A percentile compares a stretch with the other conserved stretches of the same genome.
phyloP scores from a whole-genome alignment of 2,797 vertebrate genomes.

The Geotrypetes seraphini region DNA sequence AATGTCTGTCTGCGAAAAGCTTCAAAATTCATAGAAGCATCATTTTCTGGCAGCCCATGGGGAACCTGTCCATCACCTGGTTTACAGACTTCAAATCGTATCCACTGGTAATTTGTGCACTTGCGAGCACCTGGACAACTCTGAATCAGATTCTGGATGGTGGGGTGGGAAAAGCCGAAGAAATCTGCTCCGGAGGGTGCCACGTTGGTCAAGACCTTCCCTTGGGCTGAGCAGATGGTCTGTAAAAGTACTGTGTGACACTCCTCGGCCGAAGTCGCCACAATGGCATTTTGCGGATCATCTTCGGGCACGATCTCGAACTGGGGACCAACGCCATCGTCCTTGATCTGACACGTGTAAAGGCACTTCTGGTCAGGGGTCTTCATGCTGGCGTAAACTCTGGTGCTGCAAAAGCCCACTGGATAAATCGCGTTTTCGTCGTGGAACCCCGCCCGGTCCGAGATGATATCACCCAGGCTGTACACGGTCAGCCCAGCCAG shows the following conservation, averaged over 20 bases:
- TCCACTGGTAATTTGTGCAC: constrained; percentile 78
- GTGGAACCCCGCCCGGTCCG: constrained; percentile 70
- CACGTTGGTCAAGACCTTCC: constrained; percentile 43
- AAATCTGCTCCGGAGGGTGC: constrained; percentile 74
- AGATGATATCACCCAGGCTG: constrained; percentile 83
- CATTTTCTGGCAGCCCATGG: constrained; percentile 58
- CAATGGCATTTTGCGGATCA: constrained; percentile 75
- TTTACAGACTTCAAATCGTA: constrained; percentile 77
- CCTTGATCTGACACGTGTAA: constrained; percentile 86
- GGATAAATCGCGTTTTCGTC: constrained; percentile 77
- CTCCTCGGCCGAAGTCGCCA: constrained; percentile 60
- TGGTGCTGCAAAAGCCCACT: constrained; percentile 80
- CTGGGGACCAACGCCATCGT: constrained; percentile 69
- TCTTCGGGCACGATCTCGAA: constrained; percentile 88
- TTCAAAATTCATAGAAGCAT: constrained; percentile 67
- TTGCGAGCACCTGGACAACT: constrained; percentile 81
- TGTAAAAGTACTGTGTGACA: constrained; percentile 75
- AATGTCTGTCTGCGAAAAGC: constrained; percentile 64
- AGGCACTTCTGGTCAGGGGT: constrained; percentile 71
- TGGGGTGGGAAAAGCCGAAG: constrained; percentile 81
- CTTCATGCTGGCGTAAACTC: constrained; percentile 72
- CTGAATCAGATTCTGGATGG: constrained; percentile 83
- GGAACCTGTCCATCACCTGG: constrained; percentile 55
- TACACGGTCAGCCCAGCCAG: constrained; percentile 78
- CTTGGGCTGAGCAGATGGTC: constrained; percentile 51